These are phyloP conservation scores for Labeo catla DNA, from an alignment of 2,113 vertebrate species.

Conservation along the genomic window DNA sequence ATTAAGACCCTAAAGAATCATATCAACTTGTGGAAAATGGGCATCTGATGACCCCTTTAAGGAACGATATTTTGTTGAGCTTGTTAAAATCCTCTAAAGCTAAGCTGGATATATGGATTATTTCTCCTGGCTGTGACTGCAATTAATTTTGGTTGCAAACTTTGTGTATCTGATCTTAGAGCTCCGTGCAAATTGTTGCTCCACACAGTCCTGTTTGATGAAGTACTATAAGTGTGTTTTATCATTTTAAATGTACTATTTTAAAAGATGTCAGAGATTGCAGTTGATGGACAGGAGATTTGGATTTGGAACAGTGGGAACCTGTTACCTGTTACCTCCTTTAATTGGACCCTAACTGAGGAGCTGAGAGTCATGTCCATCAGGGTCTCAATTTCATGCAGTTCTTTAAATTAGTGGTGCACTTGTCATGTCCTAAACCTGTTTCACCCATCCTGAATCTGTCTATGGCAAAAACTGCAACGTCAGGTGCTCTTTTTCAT, in stretches of 20 bases:
- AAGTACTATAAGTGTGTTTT: slow-evolving; percentile 66
- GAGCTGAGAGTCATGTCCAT: neutral
- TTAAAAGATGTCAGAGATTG: slow-evolving; percentile 65
- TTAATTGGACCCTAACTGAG: slow-evolving; percentile 71
- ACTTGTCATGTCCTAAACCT: neutral
- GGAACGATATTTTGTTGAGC: slow-evolving; percentile 69
- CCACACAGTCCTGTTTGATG: slow-evolving; percentile 75
- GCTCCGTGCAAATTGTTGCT: slow-evolving; percentile 64
- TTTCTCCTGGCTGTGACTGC: slow-evolving; percentile 63
- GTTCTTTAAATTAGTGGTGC: neutral
- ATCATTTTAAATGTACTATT: slow-evolving; percentile 62
- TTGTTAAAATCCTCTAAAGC: slow-evolving; percentile 71
- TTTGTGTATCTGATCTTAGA: slow-evolving; percentile 62
- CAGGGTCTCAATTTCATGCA: neutral
- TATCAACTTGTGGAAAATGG: no score
- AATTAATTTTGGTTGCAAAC: slow-evolving; percentile 71
- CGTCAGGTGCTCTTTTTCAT: neutral
- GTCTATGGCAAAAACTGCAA: neutral
- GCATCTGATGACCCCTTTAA: neutral
- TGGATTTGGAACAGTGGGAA: slow-evolving; percentile 23
- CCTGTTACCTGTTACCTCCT: slow-evolving; percentile 65
- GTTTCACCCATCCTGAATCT: neutral
- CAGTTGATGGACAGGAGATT: slow-evolving; percentile 35
- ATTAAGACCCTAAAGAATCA: no score
- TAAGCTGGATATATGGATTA: slow-evolving; percentile 65